Evolutionary conservation across 2,113 vertebrate species (phyloP).

Genomic region (Albula goreensis): DNA sequence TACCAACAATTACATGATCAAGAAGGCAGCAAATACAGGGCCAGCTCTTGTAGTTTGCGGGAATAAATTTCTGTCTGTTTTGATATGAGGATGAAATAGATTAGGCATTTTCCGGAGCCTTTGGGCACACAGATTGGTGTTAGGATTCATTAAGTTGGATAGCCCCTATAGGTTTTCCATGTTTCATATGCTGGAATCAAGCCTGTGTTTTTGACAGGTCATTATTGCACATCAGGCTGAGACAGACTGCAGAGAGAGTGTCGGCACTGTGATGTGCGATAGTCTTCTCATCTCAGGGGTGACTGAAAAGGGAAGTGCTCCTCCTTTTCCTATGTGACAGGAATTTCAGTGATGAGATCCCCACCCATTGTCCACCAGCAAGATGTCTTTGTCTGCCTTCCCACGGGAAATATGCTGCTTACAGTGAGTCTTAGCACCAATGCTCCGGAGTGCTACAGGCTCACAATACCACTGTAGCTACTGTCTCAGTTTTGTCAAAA

Average conservation of each 20-base stretch:
- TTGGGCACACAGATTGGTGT: conserved; percentile 63
- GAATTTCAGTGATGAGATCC: neutral
- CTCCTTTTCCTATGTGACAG: neutral
- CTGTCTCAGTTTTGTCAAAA: too few relatives aligned
- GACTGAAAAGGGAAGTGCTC: neutral
- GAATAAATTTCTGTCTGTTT: conserved; percentile 46
- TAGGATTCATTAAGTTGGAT: conserved; percentile 73
- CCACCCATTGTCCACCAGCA: neutral
- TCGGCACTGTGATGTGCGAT: neutral
- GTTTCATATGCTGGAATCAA: conserved; percentile 61
- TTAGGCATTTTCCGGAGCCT: conserved; percentile 63
- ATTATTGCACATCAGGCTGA: conserved; percentile 77
- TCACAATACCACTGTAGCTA: too few relatives aligned
- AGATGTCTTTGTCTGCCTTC: neutral
- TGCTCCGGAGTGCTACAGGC: too few relatives aligned
- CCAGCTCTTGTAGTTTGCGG: conserved; percentile 34
- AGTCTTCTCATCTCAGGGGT: neutral
- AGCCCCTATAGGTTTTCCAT: conserved; percentile 76
- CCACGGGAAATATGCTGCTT: neutral
- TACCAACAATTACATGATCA: conserved; percentile 7
- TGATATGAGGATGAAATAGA: conserved; percentile 63
- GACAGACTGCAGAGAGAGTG: conserved; percentile 53
- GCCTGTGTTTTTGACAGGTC: conserved; percentile 79
- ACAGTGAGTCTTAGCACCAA: neutral
- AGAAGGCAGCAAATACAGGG: conserved; percentile 16